Percentiles rank a stretch among this genome's conserved stretches.
Evolutionary conservation across 2,888 invertebrate genomes (phyloP).

Genomic region (Pristionchus entomophagus): DNA sequence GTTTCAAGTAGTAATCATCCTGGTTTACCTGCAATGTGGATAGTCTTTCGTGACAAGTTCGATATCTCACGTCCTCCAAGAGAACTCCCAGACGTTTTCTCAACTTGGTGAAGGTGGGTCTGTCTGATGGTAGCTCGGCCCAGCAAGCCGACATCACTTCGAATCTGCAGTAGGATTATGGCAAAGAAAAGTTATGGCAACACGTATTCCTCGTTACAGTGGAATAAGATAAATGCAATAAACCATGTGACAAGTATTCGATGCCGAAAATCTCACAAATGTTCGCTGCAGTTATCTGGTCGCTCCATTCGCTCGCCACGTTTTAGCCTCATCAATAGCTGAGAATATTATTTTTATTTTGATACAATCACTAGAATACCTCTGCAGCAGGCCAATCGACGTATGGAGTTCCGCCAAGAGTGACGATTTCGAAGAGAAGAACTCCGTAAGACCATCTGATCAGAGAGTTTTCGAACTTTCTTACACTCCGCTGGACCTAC

Average conservation of each 20-base stretch:
- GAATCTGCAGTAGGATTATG: neutral
- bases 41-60: neutral
- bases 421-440: constrained; percentile 28
- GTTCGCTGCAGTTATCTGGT: neutral
- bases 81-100: neutral
- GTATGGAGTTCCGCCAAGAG: constrained; percentile 38
- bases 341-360: neutral
- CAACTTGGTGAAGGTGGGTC: neutral
- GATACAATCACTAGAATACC: neutral
- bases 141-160: neutral
- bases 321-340: neutral
- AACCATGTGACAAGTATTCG: neutral
- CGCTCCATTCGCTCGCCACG: neutral
- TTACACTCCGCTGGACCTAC: neutral
- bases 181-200: neutral
- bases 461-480: neutral
- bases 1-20: constrained; percentile 26
- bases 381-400: constrained; percentile 7
- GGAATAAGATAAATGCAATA: neutral
- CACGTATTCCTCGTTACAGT: neutral
- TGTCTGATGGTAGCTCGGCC: neutral
- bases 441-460: constrained; percentile 41
- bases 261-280: neutral
- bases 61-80: neutral
- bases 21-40: neutral